A percentile compares a stretch with the other conserved stretches of the same genome.
These are phyloP conservation scores for Oreochromis spilurus DNA, from an alignment of 2,113 vertebrate genomes.

Conservation along the genomic window DNA sequence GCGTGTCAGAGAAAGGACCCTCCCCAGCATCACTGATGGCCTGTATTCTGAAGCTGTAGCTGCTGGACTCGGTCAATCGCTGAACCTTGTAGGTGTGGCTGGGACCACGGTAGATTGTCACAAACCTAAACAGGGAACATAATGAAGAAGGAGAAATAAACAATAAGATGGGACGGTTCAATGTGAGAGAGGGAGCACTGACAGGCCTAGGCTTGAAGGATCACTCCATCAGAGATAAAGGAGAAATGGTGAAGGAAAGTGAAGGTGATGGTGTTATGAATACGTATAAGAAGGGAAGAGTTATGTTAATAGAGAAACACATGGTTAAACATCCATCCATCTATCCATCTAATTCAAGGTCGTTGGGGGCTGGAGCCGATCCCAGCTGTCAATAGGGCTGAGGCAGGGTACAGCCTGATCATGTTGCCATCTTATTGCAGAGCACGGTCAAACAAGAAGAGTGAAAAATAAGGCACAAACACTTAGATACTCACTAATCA, in stretches of 20 bases:
- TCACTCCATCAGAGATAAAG: neutral
- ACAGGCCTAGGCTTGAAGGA: neutral
- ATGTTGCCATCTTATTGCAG: neutral
- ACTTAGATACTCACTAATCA: neutral
- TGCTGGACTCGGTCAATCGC: constrained; percentile 86
- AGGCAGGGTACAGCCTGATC: neutral
- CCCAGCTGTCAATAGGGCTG: neutral
- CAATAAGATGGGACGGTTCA: neutral
- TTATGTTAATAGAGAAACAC: neutral
- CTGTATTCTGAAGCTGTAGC: constrained; percentile 95
- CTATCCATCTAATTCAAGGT: neutral
- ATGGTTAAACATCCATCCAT: neutral
- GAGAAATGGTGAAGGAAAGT: neutral
- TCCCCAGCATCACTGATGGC: constrained; percentile 88
- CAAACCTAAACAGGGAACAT: constrained; percentile 76
- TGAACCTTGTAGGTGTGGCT: constrained; percentile 98
- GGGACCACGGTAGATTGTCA: constrained; percentile 91
- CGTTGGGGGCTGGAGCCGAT: rapidly evolving
- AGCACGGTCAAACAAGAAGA: neutral
- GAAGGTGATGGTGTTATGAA: neutral
- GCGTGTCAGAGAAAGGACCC: constrained; percentile 88
- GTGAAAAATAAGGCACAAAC: neutral
- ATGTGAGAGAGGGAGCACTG: neutral
- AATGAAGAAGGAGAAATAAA: neutral
- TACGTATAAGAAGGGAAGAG: neutral